Base-by-base conservation (phyloP, 2,113 vertebrate species). In the Calyptommatus sinebrachiatus region DNA sequence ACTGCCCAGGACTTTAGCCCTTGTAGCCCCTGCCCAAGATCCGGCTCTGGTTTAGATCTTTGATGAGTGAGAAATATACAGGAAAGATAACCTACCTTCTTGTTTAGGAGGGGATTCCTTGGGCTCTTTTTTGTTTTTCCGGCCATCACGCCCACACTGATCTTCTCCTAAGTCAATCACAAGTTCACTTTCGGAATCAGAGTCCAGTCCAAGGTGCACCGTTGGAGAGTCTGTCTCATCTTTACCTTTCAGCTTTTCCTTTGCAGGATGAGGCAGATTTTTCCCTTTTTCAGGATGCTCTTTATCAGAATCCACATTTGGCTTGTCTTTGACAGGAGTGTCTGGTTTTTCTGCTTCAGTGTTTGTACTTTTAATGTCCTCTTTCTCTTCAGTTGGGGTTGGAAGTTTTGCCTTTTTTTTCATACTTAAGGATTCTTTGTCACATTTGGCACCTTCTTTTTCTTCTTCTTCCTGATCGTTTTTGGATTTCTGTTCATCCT, bases 91-190 rank as follows among this genome's bases (percentile, higher is more conserved):
- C 7, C 91, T 94, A 98, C 97, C 96, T 83, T 99, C 98, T 90
- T 97, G 97, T 87, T 94, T 93, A 79, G 92, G 91, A 77, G 91
- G 92, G 0, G 94, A 81, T 62, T 97, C 97, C 92, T 99, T 99
- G 75, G 90, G 80, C 20, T 99, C 98, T 92, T 95, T 96, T 92
- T 96, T 98, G 66, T 81, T 92, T 90, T 96, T 97, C 69, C 97
- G 97, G 60, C 96, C 94, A 76, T 99, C 98, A 71, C 97, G 95
- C 53, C 95, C 91, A 84, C 96, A 95, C 28, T 95, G 95, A 87
- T 99, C 98, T 73, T 99, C 98, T 45, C 98, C 97, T 0, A 99
- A 93, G 84, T 99, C 98, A 63, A 99, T 99, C 85, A 99, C 97
- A n/a, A 99, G 95, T 91, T 99, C 98, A 6, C 96, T 96, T 89